phyloP scores from a whole-genome alignment of 1,140 invertebrate genomes.

The Sipha flava region DNA sequence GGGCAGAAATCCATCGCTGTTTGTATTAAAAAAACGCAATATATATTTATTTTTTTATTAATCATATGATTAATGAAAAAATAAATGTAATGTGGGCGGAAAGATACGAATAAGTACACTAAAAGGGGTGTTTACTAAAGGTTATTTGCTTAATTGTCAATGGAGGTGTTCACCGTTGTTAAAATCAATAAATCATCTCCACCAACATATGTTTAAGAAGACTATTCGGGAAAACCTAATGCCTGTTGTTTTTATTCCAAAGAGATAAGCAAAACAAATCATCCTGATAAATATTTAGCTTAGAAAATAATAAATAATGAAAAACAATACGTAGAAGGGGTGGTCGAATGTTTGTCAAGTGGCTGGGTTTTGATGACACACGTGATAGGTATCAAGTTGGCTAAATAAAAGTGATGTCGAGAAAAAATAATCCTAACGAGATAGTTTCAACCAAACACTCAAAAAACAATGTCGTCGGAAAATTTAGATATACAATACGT shows the following conservation, averaged over 20 bases:
- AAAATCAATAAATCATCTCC: slow-evolving; percentile 12
- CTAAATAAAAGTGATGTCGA: neutral
- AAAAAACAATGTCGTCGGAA: neutral
- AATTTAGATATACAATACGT: neutral
- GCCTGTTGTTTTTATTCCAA: slow-evolving; percentile 29
- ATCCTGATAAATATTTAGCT: slow-evolving; percentile 45
- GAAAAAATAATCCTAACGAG: neutral
- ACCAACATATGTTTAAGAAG: slow-evolving; percentile 17
- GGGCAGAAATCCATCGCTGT: neutral
- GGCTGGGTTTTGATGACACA: slow-evolving; percentile 28
- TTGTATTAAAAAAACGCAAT: neutral
- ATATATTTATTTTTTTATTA: neutral
- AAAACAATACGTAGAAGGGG: slow-evolving; percentile 29
- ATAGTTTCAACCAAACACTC: no score
- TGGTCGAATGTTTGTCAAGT: slow-evolving; percentile 32
- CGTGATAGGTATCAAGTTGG: neutral
- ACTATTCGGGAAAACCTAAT: neutral
- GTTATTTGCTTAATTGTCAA: slow-evolving; percentile 29
- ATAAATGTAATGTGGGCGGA: slow-evolving; percentile 27
- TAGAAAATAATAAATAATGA: no score
- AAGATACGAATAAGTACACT: slow-evolving; percentile 29
- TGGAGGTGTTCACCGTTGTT: slow-evolving; percentile 28
- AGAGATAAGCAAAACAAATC: slow-evolving; percentile 38
- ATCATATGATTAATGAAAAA: neutral
- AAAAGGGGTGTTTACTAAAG: slow-evolving; percentile 32